Evolutionary conservation across 2,888 invertebrate species (phyloP).

Genomic region (Monopis laevigella): DNA sequence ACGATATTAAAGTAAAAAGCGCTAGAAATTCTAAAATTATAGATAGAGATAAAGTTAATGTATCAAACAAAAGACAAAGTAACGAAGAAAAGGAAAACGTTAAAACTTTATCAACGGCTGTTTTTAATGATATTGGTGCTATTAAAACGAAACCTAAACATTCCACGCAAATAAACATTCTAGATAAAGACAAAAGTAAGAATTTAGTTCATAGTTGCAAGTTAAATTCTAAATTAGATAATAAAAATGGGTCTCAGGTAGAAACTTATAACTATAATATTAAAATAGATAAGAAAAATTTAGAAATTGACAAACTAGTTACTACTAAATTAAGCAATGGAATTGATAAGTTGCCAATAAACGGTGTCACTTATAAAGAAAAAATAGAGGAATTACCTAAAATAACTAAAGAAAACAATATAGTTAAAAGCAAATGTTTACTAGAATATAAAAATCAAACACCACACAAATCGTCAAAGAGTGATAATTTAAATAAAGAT

Average conservation of each 20-base stretch:
- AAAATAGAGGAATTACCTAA: slow-evolving; percentile 40
- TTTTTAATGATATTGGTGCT: slow-evolving; percentile 59
- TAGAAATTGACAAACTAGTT: too few species aligned
- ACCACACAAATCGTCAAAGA: too few species aligned
- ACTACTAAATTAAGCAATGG: too few species aligned
- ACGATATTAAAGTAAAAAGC: slow-evolving; percentile 43
- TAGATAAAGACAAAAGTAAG: slow-evolving; percentile 60
- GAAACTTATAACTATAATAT: background rate
- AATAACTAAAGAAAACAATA: background rate
- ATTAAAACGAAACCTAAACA: slow-evolving; percentile 61
- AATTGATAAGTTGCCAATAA: too few species aligned
- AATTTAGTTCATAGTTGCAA: slow-evolving; percentile 50
- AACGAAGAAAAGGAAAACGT: slow-evolving; percentile 46
- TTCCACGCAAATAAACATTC: slow-evolving; percentile 57
- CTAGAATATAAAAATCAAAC: too few species aligned
- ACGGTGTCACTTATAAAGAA: slow-evolving; percentile 37
- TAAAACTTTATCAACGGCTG: slow-evolving; percentile 33
- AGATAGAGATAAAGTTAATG: slow-evolving; percentile 49
- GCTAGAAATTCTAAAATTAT: slow-evolving; percentile 44
- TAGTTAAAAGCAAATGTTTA: too few species aligned
- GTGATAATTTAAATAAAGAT: too few species aligned
- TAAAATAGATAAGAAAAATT: background rate
- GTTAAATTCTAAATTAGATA: slow-evolving; percentile 26
- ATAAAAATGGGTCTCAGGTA: background rate
- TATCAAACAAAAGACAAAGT: slow-evolving; percentile 35